Percentiles rank a stretch among this genome's conserved stretches.
Evolutionary conservation across 2,888 invertebrate species (phyloP).

Genomic region (Strigamia crassipes): DNA sequence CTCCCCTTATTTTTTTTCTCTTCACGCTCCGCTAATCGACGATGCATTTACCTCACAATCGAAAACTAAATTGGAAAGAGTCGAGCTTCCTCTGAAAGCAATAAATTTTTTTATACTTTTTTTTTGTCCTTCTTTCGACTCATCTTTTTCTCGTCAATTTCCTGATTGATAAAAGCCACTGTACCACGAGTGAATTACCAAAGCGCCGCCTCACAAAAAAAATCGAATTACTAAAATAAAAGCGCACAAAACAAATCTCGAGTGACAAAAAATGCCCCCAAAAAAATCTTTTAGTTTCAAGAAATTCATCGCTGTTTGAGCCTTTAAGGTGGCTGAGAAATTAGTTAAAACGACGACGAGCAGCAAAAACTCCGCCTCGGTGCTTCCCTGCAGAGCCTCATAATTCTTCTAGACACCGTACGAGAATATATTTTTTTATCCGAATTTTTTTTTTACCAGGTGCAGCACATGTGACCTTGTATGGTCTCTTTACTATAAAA

Average conservation of each 20-base stretch:
- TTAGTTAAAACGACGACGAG: neutral
- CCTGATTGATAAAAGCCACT: conserved; percentile 27
- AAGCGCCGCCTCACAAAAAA: neutral
- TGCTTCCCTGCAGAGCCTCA: neutral
- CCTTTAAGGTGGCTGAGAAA: neutral
- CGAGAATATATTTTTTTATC: neutral
- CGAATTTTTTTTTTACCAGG: neutral
- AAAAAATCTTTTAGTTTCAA: neutral
- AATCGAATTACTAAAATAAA: neutral
- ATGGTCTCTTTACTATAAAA: conserved; percentile 17
- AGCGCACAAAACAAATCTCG: neutral
- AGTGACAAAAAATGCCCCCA: neutral
- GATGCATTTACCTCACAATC: conserved; percentile 27
- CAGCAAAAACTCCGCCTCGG: neutral
- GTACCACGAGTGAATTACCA: neutral
- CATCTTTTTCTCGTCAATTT: conserved; percentile 35
- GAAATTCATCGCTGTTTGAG: neutral
- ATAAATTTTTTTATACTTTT: conserved; percentile 18
- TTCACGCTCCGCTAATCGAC: conserved; percentile 22
- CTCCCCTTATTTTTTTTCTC: conserved; percentile 12
- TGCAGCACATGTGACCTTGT: neutral
- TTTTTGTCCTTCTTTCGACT: conserved; percentile 8
- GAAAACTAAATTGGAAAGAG: conserved; percentile 29
- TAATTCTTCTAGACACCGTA: neutral
- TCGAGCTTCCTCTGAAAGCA: conserved; percentile 1